These are phyloP conservation scores for Origma solitaria DNA, from an alignment of 2,113 vertebrate genomes.

Conservation along the genomic window DNA sequence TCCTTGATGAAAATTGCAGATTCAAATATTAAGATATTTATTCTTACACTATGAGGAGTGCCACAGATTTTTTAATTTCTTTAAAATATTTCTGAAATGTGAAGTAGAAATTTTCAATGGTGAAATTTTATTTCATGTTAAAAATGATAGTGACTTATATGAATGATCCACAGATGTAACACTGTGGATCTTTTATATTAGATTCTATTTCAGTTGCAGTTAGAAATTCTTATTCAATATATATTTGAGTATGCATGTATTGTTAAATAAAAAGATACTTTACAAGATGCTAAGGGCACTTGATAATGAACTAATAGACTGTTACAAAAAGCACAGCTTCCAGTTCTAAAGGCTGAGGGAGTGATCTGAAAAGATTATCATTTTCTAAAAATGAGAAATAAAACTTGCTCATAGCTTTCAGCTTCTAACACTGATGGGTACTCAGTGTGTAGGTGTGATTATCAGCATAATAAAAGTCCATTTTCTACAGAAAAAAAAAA, in stretches of 20 bases:
- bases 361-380: background rate
- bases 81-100: background rate
- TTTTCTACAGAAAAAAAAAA: background rate
- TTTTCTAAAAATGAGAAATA: background rate
- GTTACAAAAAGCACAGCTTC: background rate
- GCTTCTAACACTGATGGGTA: background rate
- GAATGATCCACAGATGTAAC: background rate
- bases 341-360: background rate
- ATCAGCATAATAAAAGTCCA: conserved; percentile 35
- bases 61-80: background rate
- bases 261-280: background rate
- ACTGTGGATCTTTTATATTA: background rate
- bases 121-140: background rate
- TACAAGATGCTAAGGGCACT: background rate
- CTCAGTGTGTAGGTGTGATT: background rate
- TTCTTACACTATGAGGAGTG: background rate
- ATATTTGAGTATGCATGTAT: background rate
- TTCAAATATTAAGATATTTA: background rate
- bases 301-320: background rate
- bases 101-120: background rate
- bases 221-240: background rate
- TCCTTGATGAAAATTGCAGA: background rate
- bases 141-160: background rate
- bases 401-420: background rate
- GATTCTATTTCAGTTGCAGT: background rate